Evolutionary conservation across 2,113 vertebrate species (phyloP), one percentile per base, ranked within the genome.

Genomic region (Pycnonotus jocosus): DNA sequence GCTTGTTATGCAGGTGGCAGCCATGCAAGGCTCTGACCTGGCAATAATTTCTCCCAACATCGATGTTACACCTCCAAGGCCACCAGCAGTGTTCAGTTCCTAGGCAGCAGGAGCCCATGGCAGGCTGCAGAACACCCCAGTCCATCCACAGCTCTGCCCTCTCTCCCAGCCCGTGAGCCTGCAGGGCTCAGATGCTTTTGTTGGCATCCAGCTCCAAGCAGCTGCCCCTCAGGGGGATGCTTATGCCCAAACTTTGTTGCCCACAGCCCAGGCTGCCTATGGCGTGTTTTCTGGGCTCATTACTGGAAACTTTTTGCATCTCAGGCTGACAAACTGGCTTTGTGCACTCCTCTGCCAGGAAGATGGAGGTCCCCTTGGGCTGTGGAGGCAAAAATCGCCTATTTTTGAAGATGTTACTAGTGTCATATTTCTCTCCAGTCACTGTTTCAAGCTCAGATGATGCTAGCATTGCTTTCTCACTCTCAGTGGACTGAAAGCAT

Each of bases 61-160:
- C 0, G 0, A 83, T 40, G 60, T 61, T 60, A 40, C 0, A 1
- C 58, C 20, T 87, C 45, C 50, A 28, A 76, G 62, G 45, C 73
- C 62, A 66, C 28, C 27, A 56, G 31, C 1, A 3, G 27, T 6
- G 15, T 50, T 64, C 1, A 2, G 30, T 53, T 64, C 53, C 48
- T 16, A 35, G 1, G 7, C 15, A 66, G 72, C 64, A 58, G 50
- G 62, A 86, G 31, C 16, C 62, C 58, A 30, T 3, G 4, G 19
- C 10, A n/a, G 40, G 33, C 61, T 81, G 74, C 61, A 79, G 51
- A 68, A 33, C 35, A 24, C 23, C 3, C 4, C 1, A 0, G 11
- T 40, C 54, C 8, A 10, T 45, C 42, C 0, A 0, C 47, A 50
- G 45, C 37, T 54, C 50, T 64, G 2, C 1, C 8, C 27, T 53